Base-by-base conservation (phyloP, 2,888 invertebrate genomes). In the Diplazon laetatorius region DNA sequence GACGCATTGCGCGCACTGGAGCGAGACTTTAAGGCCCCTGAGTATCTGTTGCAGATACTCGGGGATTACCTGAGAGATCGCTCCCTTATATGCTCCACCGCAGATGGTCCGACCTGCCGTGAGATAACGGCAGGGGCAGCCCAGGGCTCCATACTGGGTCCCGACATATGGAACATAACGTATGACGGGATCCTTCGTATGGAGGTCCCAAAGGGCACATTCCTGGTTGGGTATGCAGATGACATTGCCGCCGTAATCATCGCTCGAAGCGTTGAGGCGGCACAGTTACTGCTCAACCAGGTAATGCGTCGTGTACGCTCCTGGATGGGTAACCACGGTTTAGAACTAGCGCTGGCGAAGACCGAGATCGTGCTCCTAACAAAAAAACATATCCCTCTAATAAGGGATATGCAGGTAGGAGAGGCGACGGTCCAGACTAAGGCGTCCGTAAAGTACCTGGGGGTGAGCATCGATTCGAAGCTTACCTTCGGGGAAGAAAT, bases 121-220 rank as follows among this genome's bases (percentile, higher is more conserved):
- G 44, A 68, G 18, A 68, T 78, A 59, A 78, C 80, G 0, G 72
- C 77, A 22, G 81, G 83, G 12, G 80, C 77, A 4, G 75, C 81
- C 8, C 82, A 84, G 50, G 84, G 84, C 8, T 80, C 81, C 0
- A 69, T 75, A 14, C 69, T 81, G 0, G 82, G 82, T 44, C 83
- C 83, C 4, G 74, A 78, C 57, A 72, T 83, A 6, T 85, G 81
- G 80, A 85, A 85, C 63, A 69, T 75, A n/a, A 44, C 76, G 1
- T 84, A 85, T 55, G 80, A 83, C 57, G 76, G 65, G n/a, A 39
- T 78, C 12, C 73, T 81, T 5, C 50, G 71, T 0, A 25, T 72
- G 14, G 63, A 78, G 12, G 69, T 82, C 71, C 81, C 78, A 5
- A 18, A 30, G 1, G 79, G 63, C 20, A 63, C 63, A 0, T 50